Percentiles rank a stretch among this genome's conserved stretches.
These are phyloP conservation scores for Myotis davidii DNA, from an alignment of 2,113 vertebrate genomes.

Conservation along the genomic window DNA sequence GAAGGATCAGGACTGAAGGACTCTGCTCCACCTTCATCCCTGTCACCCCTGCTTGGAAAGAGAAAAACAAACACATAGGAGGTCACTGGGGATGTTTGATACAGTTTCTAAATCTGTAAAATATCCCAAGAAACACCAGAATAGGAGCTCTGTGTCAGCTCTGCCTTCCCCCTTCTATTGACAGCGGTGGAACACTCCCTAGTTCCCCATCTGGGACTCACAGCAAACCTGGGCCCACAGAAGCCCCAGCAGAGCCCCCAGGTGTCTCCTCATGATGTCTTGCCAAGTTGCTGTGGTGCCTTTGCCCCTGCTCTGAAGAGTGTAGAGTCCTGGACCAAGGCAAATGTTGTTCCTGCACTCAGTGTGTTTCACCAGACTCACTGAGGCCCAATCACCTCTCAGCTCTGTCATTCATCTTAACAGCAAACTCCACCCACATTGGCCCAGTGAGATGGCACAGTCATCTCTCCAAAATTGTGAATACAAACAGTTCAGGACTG, in stretches of 20 bases:
- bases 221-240: conserved; percentile 19
- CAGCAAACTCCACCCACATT: neutral
- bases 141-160: neutral
- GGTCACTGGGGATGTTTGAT: too few species aligned
- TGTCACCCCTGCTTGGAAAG: conserved; percentile 46
- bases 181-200: neutral
- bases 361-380: neutral
- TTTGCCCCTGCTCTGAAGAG: neutral
- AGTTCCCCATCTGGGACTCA: neutral
- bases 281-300: accelerated
- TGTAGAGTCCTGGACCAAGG: neutral
- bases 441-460: neutral
- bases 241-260: neutral
- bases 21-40: conserved; percentile 10
- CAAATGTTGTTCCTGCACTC: neutral
- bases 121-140: too few species aligned
- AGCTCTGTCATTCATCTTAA: neutral
- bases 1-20: neutral
- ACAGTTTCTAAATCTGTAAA: too few species aligned
- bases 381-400: neutral
- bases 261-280: neutral
- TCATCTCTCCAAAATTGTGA: neutral
- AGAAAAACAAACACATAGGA: neutral
- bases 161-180: neutral
- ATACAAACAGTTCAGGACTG: accelerated